Percentiles rank a stretch among this genome's conserved stretches.
Conservation (phyloP, 1,140 invertebrate species). For the Mizuhopecten yessoensis region DNA sequence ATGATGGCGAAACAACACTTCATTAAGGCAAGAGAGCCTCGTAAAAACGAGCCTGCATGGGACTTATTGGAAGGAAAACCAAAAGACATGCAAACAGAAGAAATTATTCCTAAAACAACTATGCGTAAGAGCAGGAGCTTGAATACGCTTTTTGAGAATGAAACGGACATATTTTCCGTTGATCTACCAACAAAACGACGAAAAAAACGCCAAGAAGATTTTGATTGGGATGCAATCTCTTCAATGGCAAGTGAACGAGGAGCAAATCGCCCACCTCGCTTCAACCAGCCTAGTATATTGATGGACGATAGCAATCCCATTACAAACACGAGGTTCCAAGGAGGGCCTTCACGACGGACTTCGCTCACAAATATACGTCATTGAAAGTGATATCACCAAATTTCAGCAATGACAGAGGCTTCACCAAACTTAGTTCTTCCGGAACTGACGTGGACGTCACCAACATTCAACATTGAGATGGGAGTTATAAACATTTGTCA, state of each 20-base stretch:
- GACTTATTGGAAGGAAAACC: neutral
- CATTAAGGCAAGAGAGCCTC: neutral
- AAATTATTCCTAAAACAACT: neutral
- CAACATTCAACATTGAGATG: no score
- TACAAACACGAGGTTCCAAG: neutral
- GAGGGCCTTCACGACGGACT: neutral
- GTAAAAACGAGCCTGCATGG: constrained; percentile 1
- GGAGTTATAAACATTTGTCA: no score
- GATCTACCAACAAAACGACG: neutral
- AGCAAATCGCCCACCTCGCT: neutral
- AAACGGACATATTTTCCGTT: neutral
- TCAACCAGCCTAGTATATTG: neutral
- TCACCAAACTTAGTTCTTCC: no score
- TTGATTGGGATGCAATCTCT: neutral
- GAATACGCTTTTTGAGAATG: neutral
- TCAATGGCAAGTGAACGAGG: neutral
- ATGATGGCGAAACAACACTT: neutral
- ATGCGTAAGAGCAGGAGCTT: constrained; percentile 9
- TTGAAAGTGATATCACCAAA: neutral
- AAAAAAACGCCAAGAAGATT: neutral
- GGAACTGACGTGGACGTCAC: no score
- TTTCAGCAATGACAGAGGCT: no score
- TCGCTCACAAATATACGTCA: neutral
- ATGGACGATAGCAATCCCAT: neutral
- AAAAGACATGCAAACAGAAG: neutral